A percentile compares a stretch with the other conserved stretches of the same genome.
Evolutionary conservation across 2,113 vertebrate species (phyloP).

Genomic region (Varanus komodoensis): DNA sequence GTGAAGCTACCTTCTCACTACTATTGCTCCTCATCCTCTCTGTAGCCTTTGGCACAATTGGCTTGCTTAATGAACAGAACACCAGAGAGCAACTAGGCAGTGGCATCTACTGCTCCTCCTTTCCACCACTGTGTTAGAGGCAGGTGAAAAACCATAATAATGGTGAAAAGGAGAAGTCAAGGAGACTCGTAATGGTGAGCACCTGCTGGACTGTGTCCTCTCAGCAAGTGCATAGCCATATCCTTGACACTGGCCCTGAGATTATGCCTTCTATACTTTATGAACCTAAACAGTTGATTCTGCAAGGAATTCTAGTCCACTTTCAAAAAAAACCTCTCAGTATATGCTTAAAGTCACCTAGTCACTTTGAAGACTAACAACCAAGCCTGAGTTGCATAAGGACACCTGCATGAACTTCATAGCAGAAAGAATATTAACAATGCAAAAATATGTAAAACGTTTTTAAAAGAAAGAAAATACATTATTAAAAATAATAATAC

Average conservation of each 20-base stretch:
- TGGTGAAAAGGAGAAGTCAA: no score
- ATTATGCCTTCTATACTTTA: neutral
- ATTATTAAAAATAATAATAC: constrained; percentile 83
- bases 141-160: no score
- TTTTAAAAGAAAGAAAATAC: constrained; percentile 58
- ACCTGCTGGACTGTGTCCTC: no score
- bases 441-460: neutral
- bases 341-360: neutral
- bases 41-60: no score
- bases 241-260: neutral
- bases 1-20: no score
- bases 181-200: no score
- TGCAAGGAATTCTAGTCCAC: constrained; percentile 35
- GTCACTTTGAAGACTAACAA: neutral
- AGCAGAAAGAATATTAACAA: constrained; percentile 37
- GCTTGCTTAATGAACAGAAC: no score
- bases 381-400: neutral
- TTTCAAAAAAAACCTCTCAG: neutral
- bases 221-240: no score
- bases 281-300: constrained; percentile 33
- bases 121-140: no score
- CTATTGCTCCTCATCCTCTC: no score
- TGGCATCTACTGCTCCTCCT: no score
- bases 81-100: no score
- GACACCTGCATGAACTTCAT: neutral